These are phyloP conservation scores for Buathra laborator DNA, from an alignment of 2,888 invertebrate genomes.

Conservation along the genomic window DNA sequence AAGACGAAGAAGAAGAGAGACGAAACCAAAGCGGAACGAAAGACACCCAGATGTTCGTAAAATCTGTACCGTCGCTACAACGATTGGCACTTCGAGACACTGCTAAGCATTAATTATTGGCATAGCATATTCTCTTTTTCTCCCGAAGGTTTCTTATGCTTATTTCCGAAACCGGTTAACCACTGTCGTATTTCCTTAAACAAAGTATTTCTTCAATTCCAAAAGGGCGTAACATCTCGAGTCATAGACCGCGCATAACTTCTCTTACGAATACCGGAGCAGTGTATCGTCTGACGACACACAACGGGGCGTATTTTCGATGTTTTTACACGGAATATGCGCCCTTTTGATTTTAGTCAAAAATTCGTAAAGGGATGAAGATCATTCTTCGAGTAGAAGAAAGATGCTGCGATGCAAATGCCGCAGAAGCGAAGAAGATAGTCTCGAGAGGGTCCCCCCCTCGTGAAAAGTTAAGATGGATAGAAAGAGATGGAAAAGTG, in stretches of 20 bases:
- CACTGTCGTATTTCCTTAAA: background rate
- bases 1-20: conserved; percentile 35
- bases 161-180: background rate
- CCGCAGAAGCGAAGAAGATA: conserved; percentile 11
- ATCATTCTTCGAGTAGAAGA: background rate
- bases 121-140: background rate
- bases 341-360: background rate
- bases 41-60: conserved; percentile 62
- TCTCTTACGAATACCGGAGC: background rate
- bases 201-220: background rate
- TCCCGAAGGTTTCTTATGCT: background rate
- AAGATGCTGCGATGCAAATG: conserved; percentile 3
- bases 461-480: conserved; percentile 21
- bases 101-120: background rate
- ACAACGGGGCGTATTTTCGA: background rate
- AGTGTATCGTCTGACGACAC: background rate
- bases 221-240: background rate
- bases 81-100: conserved; percentile 36
- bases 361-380: no score
- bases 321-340: background rate
- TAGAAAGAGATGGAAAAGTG: conserved; percentile 39
- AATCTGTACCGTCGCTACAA: background rate
- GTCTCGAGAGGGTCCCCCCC: background rate
- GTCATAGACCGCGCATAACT: background rate
- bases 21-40: conserved; percentile 34